Conservation (phyloP, 2,113 vertebrate species). For the Ailuropoda melanoleuca region DNA sequence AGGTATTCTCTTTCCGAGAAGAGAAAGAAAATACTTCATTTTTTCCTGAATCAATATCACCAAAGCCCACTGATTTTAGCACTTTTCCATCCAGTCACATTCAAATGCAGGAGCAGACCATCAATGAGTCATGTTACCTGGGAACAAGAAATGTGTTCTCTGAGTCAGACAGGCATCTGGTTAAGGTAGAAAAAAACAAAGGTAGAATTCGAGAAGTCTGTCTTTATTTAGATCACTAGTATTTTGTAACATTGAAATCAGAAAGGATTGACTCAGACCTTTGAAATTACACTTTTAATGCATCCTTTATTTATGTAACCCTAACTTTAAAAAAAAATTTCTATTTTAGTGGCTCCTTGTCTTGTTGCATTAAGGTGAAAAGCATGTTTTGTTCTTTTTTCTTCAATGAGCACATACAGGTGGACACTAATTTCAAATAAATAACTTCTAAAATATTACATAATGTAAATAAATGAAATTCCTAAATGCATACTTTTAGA, state of each 20-base stretch:
- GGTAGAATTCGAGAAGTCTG: background rate
- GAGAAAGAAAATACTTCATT: background rate
- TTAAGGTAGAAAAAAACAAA: background rate
- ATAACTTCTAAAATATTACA: background rate
- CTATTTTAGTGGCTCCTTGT: background rate
- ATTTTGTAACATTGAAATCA: background rate
- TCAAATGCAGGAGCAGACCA: background rate
- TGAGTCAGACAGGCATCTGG: background rate
- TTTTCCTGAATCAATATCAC: background rate
- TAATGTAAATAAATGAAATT: conserved; percentile 24
- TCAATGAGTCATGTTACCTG: background rate
- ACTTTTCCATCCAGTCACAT: background rate
- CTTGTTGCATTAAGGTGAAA: conserved; percentile 23
- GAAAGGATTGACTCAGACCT: background rate
- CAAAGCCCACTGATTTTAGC: background rate
- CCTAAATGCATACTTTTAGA: background rate
- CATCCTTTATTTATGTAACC: background rate
- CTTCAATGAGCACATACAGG: background rate
- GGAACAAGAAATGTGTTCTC: background rate
- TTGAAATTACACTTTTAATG: background rate
- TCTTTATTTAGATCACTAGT: background rate
- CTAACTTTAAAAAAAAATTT: background rate
- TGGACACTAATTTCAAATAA: background rate
- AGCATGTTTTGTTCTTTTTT: background rate
- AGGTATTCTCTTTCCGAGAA: background rate